Percentiles rank a stretch among this genome's conserved stretches.
Evolutionary conservation across 2,113 vertebrate genomes (phyloP).

Genomic region (Perca fluviatilis): DNA sequence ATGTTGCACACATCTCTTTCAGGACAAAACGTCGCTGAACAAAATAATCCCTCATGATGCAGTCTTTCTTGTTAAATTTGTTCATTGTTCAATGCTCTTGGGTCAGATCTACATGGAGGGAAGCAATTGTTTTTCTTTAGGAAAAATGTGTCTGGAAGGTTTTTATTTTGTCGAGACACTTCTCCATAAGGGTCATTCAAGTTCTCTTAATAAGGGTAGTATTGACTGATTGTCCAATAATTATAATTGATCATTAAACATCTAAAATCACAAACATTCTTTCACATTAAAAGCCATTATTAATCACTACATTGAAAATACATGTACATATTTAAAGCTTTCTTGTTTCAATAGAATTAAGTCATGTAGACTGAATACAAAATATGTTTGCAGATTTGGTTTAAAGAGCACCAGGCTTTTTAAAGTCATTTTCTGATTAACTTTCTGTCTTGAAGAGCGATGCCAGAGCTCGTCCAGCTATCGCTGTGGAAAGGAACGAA

Average conservation of each 20-base stretch:
- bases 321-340: too few species aligned
- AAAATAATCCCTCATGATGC: neutral
- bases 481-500: neutral
- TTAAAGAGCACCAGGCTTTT: neutral
- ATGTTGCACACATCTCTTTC: conserved; percentile 13
- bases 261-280: neutral
- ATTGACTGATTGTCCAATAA: neutral
- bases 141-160: neutral
- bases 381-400: neutral
- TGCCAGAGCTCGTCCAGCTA: neutral
- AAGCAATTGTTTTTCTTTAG: neutral
- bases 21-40: conserved; percentile 6
- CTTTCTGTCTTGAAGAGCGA: neutral
- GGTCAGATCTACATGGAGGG: neutral
- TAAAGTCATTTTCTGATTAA: neutral
- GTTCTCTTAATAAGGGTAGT: neutral
- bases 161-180: neutral
- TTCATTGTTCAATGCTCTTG: neutral
- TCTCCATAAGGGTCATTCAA: neutral
- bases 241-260: neutral
- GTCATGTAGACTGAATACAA: neutral
- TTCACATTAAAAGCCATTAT: neutral
- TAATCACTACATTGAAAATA: neutral
- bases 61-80: neutral
- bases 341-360: neutral